Conservation (phyloP, 1,140 invertebrate genomes). For the Dendroctonus valens region DNA sequence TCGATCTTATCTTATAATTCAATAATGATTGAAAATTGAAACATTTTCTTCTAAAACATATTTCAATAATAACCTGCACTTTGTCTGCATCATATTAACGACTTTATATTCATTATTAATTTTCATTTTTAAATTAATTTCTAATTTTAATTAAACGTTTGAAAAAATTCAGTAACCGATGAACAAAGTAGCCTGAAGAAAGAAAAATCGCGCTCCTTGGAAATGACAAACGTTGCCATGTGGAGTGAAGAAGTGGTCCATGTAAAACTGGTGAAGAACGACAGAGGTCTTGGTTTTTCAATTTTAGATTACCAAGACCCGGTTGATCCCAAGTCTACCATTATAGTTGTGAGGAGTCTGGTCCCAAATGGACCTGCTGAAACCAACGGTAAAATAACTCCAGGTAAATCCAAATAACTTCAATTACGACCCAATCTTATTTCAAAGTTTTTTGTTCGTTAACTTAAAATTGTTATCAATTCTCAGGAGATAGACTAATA, state of each 20-base stretch:
- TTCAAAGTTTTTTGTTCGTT: no score
- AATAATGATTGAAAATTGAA: no score
- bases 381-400: constrained; percentile 82
- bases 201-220: constrained; percentile 85
- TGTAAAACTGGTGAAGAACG: constrained; percentile 84
- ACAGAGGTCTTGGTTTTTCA: constrained; percentile 90
- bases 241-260: constrained; percentile 88
- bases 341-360: constrained; percentile 91
- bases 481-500: constrained; percentile 69
- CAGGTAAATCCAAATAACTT: constrained; percentile 60
- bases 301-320: constrained; percentile 94
- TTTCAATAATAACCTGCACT: no score
- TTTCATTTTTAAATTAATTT: no score
- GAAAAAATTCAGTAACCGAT: constrained; percentile 48
- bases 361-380: constrained; percentile 91
- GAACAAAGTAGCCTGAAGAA: constrained; percentile 59
- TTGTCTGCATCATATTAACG: no score
- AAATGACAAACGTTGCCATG: constrained; percentile 87
- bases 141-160: background rate
- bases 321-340: constrained; percentile 81
- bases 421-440: no score
- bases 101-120: no score
- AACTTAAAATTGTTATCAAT: no score
- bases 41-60: no score
- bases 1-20: no score